phyloP scores from a whole-genome alignment of 2,888 invertebrate genomes.

The Aleiodes testaceus region DNA sequence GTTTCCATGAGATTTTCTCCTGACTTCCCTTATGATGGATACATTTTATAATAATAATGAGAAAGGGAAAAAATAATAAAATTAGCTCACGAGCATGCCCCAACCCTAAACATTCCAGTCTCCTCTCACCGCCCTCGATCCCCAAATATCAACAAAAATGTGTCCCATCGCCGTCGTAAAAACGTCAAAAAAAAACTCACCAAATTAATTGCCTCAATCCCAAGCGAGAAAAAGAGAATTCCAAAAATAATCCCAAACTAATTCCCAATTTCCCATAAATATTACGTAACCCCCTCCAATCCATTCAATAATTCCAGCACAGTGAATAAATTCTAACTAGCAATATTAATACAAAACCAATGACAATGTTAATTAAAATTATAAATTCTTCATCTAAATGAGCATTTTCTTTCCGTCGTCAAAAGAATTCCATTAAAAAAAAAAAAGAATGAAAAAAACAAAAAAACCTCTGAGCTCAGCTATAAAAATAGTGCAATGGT shows the following conservation, averaged over 20 bases:
- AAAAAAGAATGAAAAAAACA: constrained; percentile 42
- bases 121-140: background rate
- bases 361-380: background rate
- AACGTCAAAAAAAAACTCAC: background rate
- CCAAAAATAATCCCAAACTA: constrained; percentile 16
- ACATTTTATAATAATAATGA: background rate
- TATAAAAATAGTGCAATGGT: constrained; percentile 62
- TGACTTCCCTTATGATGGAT: too few relatives aligned
- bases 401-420: too few relatives aligned
- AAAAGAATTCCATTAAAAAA: background rate
- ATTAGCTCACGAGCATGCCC: background rate
- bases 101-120: background rate
- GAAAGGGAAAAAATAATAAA: background rate
- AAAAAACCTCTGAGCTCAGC: constrained; percentile 32
- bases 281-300: constrained; percentile 58
- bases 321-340: background rate
- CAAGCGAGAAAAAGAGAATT: background rate
- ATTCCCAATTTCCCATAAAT: constrained; percentile 50
- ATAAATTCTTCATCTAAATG: too few relatives aligned
- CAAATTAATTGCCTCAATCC: constrained; percentile 1
- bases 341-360: background rate
- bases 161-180: background rate
- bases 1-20: too few relatives aligned
- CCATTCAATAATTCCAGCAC: constrained; percentile 3
- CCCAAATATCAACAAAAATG: constrained; percentile 16